Conservation (phyloP, 2,888 invertebrate genomes). For the Mesorhabditis belari region DNA sequence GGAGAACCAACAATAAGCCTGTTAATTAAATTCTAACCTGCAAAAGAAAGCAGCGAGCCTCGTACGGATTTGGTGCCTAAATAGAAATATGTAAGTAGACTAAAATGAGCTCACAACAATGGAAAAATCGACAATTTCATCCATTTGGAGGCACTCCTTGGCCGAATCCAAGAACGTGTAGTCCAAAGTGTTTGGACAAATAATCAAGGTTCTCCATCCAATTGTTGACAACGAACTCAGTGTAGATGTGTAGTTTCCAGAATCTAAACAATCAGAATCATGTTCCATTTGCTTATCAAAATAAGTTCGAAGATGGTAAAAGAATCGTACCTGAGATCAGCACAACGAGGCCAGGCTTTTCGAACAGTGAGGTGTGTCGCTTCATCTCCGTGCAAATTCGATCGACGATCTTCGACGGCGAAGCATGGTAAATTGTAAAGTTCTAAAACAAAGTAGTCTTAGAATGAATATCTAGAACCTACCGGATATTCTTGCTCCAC, state of each 20-base stretch:
- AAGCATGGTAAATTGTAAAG: background rate
- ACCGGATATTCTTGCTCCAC: background rate
- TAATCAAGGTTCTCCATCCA: background rate
- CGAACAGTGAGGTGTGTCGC: background rate
- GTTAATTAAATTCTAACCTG: too few relatives aligned
- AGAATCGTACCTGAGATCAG: background rate
- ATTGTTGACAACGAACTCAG: background rate
- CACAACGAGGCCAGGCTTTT: background rate
- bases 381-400: background rate
- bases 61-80: too few relatives aligned
- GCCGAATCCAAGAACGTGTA: background rate
- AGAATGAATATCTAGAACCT: background rate
- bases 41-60: too few relatives aligned
- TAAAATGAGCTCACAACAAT: too few relatives aligned
- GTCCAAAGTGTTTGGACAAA: constrained; percentile 1
- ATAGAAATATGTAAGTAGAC: too few relatives aligned
- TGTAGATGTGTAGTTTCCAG: background rate
- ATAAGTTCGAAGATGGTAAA: background rate
- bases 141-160: background rate
- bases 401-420: background rate
- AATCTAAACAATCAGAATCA: too few relatives aligned
- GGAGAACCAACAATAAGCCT: too few relatives aligned
- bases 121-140: background rate
- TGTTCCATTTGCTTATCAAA: too few relatives aligned
- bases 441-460: background rate